Percentiles rank a stretch among this genome's conserved stretches.
These are phyloP conservation scores for Glaucidium brasilianum DNA, from an alignment of 2,113 vertebrate genomes.

Conservation along the genomic window DNA sequence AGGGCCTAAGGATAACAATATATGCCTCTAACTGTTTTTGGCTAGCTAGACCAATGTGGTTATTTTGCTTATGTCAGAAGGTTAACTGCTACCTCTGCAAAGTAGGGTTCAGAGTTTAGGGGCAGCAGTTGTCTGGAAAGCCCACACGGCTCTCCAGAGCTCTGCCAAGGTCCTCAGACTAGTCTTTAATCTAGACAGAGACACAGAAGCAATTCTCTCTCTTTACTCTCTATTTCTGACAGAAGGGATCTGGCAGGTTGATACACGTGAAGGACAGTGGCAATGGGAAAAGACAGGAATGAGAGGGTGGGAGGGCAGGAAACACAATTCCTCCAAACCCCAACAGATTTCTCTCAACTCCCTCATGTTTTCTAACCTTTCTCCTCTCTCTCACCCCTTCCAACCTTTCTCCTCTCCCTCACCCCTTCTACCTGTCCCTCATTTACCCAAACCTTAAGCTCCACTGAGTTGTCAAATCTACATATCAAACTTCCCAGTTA, in stretches of 20 bases:
- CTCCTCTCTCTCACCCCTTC: neutral
- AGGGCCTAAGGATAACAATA: neutral
- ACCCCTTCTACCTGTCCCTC: neutral
- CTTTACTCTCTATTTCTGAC: neutral
- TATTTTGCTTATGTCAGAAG: neutral
- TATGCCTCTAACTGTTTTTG: neutral
- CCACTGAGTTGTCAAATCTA: neutral
- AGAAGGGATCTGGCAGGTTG: neutral
- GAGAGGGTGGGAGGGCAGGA: neutral
- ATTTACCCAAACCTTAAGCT: neutral
- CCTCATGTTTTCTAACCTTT: neutral
- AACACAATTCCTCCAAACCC: neutral
- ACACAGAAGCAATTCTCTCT: neutral
- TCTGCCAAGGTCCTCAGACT: neutral
- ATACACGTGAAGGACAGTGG: neutral
- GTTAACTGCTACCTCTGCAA: neutral
- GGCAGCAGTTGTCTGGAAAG: neutral
- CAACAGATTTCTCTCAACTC: neutral
- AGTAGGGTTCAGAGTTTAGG: neutral
- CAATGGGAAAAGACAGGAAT: neutral
- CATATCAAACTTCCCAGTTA: neutral
- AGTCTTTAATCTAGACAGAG: neutral
- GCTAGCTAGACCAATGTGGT: neutral
- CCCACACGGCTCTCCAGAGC: neutral
- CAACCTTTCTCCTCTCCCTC: neutral